Evolutionary conservation across 2,888 invertebrate genomes (phyloP).

Genomic region (Eupelmus urozonus): DNA sequence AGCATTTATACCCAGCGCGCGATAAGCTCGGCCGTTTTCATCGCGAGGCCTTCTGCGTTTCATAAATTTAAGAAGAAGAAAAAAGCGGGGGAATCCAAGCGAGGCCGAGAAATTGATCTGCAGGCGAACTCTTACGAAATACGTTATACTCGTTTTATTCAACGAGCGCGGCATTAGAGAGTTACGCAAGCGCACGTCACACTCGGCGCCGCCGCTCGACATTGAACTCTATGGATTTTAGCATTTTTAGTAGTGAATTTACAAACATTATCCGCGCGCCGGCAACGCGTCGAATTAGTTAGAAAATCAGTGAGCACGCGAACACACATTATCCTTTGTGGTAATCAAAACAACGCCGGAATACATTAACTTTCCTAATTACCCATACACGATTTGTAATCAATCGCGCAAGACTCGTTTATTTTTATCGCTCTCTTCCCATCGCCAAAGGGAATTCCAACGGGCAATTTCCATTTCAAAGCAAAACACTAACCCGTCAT

Average conservation of each 20-base stretch:
- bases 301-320: too few relatives aligned
- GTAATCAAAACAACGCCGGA: too few relatives aligned
- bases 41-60: slow-evolving; percentile 32
- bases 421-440: too few relatives aligned
- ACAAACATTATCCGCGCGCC: neutral
- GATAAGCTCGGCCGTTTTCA: slow-evolving; percentile 42
- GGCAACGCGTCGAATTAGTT: too few relatives aligned
- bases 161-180: neutral
- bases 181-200: slow-evolving; percentile 34
- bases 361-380: too few relatives aligned
- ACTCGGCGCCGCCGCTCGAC: too few relatives aligned
- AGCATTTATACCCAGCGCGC: neutral
- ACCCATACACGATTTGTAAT: too few relatives aligned
- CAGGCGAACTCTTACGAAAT: slow-evolving; percentile 43
- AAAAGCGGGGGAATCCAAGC: slow-evolving; percentile 6
- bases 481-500: neutral
- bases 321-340: too few relatives aligned
- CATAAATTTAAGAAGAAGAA: slow-evolving; percentile 38
- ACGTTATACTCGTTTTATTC: neutral
- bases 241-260: neutral
- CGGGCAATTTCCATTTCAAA: neutral
- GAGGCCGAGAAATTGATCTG: slow-evolving; percentile 42
- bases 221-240: slow-evolving; percentile 49
- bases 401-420: too few relatives aligned
- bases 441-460: too few relatives aligned